These are phyloP conservation scores for Gryllus bimaculatus DNA, from an alignment of 1,140 invertebrate species.

Conservation along the genomic window DNA sequence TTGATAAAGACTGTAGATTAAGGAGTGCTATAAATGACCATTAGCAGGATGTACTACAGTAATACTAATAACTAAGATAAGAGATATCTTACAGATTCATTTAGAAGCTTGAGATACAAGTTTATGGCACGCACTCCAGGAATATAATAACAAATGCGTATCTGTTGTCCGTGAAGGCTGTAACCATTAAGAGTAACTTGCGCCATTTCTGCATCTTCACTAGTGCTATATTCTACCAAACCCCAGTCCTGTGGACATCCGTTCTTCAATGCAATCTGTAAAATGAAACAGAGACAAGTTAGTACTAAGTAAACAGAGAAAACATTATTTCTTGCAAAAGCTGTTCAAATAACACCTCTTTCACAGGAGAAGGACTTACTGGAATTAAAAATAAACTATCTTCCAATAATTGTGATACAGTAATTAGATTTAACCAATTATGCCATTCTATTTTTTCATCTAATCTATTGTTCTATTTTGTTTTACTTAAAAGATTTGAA, in stretches of 20 bases:
- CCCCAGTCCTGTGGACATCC: constrained; percentile 47
- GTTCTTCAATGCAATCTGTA: constrained; percentile 46
- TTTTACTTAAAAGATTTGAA: too few relatives aligned
- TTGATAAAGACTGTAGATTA: too few relatives aligned
- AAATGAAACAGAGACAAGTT: background rate
- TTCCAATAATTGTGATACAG: too few relatives aligned
- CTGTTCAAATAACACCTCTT: background rate
- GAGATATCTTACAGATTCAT: constrained; percentile 34
- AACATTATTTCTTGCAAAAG: background rate
- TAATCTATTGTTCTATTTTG: too few relatives aligned
- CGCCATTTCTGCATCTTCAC: constrained; percentile 43
- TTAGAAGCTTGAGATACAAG: constrained; percentile 42
- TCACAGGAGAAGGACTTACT: too few relatives aligned
- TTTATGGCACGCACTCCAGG: constrained; percentile 47
- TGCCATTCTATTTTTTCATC: too few relatives aligned
- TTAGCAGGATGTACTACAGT: background rate
- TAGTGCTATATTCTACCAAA: constrained; percentile 42
- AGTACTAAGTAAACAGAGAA: constrained; percentile 18
- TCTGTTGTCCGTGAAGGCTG: constrained; percentile 35
- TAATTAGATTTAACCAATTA: too few relatives aligned
- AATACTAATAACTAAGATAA: background rate
- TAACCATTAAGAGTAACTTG: constrained; percentile 35
- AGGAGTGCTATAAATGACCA: background rate
- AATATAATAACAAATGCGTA: constrained; percentile 46
- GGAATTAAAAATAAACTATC: too few relatives aligned